Base-by-base conservation (phyloP, 2,113 vertebrate species). In the Leiothrix lutea region DNA sequence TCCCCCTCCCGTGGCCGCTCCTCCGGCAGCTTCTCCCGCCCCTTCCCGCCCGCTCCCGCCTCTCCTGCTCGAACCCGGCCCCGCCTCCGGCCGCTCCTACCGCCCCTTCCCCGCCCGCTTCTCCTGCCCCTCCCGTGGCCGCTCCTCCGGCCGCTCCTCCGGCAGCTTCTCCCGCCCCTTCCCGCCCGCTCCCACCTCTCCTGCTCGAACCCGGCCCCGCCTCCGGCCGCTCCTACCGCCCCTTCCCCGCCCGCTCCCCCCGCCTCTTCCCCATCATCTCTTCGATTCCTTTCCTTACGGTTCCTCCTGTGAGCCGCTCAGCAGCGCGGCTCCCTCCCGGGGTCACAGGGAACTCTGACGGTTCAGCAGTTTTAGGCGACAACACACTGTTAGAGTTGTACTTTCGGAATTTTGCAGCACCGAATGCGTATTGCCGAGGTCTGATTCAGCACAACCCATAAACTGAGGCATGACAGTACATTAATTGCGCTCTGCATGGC, bases 201-300 rank as follows among this genome's bases (percentile, higher is more conserved):
- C n/a, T n/a, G n/a, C n/a, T n/a, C n/a, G n/a, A n/a, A n/a, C n/a
- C n/a, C n/a, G n/a, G n/a, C n/a, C n/a, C n/a, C n/a, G n/a, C n/a
- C n/a, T n/a, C n/a, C n/a, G n/a, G n/a, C n/a, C n/a, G n/a, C n/a
- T n/a, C n/a, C n/a, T n/a, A n/a, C n/a, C 8, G 35, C 44, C 54
- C 36, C 20, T 21, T 5, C 3, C 5, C 29, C 15, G 16, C 18
- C 35, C 18, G 0, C 38, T 18, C 18, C 22, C 8, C 14, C 7
- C 12, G 9, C n/a, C 28, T 50, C 5, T 53, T n/a, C 70, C 31
- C 17, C 36, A 6, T 17, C 6, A 17, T 25, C 8, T n/a, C 21
- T 14, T 24, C 5, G 13, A 12, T 10, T 23, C 5, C 6, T 40
- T 10, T 21, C 14, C 0, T 19, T 14, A 2, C 21, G 1, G 6